Percentiles rank a stretch among this genome's conserved stretches.
Evolutionary conservation across 2,113 vertebrate genomes (phyloP).

Genomic region (Hippolais icterina): DNA sequence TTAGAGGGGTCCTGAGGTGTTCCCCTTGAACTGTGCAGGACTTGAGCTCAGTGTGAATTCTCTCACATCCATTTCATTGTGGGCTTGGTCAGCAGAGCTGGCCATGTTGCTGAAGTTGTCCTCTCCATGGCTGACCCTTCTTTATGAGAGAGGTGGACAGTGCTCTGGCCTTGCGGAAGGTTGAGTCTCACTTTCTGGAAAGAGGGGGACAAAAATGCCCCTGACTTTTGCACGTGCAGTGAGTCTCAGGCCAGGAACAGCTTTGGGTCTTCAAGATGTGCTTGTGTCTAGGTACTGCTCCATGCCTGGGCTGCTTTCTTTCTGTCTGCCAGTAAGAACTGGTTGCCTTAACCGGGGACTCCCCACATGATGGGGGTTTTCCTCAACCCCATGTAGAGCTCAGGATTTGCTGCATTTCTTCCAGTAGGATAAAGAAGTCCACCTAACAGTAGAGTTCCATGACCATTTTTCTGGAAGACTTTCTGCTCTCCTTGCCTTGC

Average conservation of each 20-base stretch:
- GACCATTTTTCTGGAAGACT: background rate
- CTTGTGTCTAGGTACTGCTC: background rate
- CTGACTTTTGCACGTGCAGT: background rate
- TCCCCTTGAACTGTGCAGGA: background rate
- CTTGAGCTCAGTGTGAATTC: background rate
- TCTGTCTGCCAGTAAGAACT: background rate
- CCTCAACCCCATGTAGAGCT: background rate
- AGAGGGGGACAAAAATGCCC: background rate
- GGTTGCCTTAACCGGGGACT: background rate
- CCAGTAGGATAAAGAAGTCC: background rate
- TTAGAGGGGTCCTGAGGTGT: background rate
- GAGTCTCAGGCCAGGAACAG: background rate
- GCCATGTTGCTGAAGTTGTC: background rate
- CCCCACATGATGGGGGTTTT: background rate
- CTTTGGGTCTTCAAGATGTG: background rate
- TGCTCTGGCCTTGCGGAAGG: background rate
- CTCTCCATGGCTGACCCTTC: background rate
- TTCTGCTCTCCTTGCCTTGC: background rate
- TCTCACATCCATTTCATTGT: background rate
- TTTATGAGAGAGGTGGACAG: background rate
- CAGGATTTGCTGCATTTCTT: background rate
- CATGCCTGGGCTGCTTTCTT: background rate
- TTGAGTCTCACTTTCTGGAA: background rate
- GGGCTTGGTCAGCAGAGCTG: background rate
- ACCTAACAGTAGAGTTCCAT: background rate